phyloP scores from a whole-genome alignment of 1,140 invertebrate genomes.

The Diabrotica virgifera region DNA sequence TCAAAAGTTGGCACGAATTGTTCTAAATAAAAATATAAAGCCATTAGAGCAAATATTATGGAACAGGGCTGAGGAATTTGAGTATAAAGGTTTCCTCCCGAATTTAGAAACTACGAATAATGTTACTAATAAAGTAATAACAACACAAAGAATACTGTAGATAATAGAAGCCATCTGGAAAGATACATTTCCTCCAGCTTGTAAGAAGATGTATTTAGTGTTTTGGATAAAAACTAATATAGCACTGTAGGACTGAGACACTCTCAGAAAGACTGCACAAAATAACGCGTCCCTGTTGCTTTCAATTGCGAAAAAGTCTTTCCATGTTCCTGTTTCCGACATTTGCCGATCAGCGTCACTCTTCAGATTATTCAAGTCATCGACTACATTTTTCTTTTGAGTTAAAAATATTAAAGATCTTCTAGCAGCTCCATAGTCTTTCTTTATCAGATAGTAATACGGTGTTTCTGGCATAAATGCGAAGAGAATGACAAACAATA shows the following conservation, averaged over 20 bases:
- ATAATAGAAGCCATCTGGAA: background rate
- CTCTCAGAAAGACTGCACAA: conserved; percentile 33
- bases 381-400: conserved; percentile 31
- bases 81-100: conserved; percentile 27
- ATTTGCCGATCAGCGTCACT: conserved; percentile 35
- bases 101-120: conserved; percentile 6
- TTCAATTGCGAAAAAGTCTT: conserved; percentile 32
- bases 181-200: conserved; percentile 21
- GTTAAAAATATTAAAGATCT: conserved; percentile 51
- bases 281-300: conserved; percentile 38
- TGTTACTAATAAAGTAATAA: conserved; percentile 1
- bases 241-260: conserved; percentile 35
- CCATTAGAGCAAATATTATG: conserved; percentile 47
- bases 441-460: conserved; percentile 38
- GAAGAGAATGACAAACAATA: conserved; percentile 19
- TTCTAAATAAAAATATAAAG: conserved; percentile 47
- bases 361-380: conserved; percentile 34
- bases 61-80: conserved; percentile 26
- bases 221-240: conserved; percentile 32
- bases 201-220: conserved; percentile 34
- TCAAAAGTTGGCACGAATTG: conserved; percentile 25
- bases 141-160: conserved; percentile 3
- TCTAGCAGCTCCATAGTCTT: conserved; percentile 31
- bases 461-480: conserved; percentile 42
- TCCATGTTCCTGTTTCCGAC: conserved; percentile 31